Evolutionary conservation across 2,888 invertebrate genomes (phyloP).

Genomic region (Spilarctia lutea): DNA sequence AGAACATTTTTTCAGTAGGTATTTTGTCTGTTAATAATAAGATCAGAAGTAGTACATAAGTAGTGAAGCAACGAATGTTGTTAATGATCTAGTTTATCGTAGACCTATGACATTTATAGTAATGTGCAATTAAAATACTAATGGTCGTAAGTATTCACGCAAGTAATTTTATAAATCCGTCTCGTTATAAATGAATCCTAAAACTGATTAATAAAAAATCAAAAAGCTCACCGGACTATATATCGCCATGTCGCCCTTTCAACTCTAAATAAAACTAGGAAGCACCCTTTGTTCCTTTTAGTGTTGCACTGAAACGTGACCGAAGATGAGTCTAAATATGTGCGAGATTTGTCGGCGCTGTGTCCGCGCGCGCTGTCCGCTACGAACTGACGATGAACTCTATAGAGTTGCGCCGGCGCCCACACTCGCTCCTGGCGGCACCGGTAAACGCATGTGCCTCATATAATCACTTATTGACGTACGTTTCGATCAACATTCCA

Average conservation of each 20-base stretch:
- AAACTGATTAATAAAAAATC: slow-evolving; percentile 18
- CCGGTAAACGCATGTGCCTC: slow-evolving; percentile 61
- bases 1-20: background rate
- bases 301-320: slow-evolving; percentile 54
- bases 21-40: background rate
- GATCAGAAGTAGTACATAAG: background rate
- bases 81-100: slow-evolving; percentile 17
- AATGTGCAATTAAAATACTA: slow-evolving; percentile 47
- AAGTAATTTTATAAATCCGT: slow-evolving; percentile 36
- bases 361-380: slow-evolving; percentile 66
- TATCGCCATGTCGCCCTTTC: slow-evolving; percentile 72
- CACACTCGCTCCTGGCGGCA: slow-evolving; percentile 35
- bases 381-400: slow-evolving; percentile 67
- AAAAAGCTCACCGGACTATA: slow-evolving; percentile 69
- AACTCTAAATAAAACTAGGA: slow-evolving; percentile 77
- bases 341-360: slow-evolving; percentile 56
- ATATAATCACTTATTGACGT: slow-evolving; percentile 64
- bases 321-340: slow-evolving; percentile 52
- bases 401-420: slow-evolving; percentile 66
- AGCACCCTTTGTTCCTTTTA: slow-evolving; percentile 73
- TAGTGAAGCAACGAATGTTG: background rate
- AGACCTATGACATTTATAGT: slow-evolving; percentile 43
- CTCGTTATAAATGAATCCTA: slow-evolving; percentile 19
- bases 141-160: slow-evolving; percentile 37
- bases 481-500: slow-evolving; percentile 71